These are phyloP conservation scores for Macrocentrus cingulum DNA, from an alignment of 1,140 invertebrate species.

Conservation along the genomic window DNA sequence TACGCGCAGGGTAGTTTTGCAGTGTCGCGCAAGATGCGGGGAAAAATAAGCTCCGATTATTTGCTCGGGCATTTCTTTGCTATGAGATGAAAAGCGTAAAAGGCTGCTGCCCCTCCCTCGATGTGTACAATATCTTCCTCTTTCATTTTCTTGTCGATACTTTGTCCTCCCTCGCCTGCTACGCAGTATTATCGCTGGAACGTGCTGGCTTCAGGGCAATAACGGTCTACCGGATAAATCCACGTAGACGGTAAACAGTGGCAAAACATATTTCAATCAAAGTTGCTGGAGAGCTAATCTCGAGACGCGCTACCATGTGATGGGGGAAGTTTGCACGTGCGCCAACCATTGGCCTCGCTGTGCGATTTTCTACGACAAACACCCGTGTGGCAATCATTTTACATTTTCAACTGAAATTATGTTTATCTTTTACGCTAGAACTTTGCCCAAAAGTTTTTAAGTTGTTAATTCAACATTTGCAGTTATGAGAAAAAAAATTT, in stretches of 20 bases:
- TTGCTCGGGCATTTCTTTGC: neutral
- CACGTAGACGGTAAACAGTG: conserved; percentile 41
- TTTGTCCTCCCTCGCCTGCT: conserved; percentile 15
- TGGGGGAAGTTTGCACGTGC: conserved; percentile 15
- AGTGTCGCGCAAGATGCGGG: conserved; percentile 24
- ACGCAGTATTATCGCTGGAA: conserved; percentile 28
- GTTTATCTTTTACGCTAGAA: neutral
- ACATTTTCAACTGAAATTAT: conserved; percentile 1
- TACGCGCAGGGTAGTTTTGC: no score
- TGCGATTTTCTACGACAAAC: conserved; percentile 8
- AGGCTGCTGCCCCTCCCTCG: neutral
- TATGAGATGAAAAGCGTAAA: neutral
- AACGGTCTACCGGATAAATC: conserved; percentile 38
- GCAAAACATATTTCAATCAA: conserved; percentile 51
- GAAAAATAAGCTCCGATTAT: conserved; percentile 19
- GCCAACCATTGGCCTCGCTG: conserved; percentile 1
- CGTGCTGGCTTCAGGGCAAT: conserved; percentile 29
- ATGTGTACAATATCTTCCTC: neutral
- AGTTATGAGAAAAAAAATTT: no score
- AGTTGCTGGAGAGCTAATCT: conserved; percentile 46
- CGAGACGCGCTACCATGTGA: conserved; percentile 19
- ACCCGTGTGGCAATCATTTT: neutral
- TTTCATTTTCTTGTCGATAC: neutral
- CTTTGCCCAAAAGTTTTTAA: no score
- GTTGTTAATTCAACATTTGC: no score